These are phyloP conservation scores for Thymelicus lineola DNA, from an alignment of 2,888 invertebrate genomes.

Conservation along the genomic window DNA sequence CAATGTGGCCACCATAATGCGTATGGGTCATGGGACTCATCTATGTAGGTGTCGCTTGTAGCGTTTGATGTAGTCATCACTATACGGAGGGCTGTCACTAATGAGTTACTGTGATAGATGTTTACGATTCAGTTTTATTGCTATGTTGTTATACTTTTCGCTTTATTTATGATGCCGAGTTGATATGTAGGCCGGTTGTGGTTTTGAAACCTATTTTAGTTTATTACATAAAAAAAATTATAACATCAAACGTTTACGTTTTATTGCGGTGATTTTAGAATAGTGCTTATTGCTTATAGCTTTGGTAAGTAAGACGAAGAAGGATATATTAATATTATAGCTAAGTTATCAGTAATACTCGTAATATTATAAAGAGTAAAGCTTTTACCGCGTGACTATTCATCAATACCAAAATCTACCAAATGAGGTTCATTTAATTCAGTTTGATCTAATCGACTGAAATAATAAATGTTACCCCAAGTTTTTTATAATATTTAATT, in stretches of 20 bases:
- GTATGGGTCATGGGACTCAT: no score
- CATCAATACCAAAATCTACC: no score
- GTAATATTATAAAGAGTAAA: no score
- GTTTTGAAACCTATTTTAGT: conserved; percentile 18
- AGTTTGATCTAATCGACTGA: no score
- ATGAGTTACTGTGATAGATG: conserved; percentile 50
- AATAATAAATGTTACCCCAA: no score
- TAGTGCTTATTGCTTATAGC: not conserved
- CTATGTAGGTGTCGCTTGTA: conserved; percentile 14
- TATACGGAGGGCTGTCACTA: conserved; percentile 46
- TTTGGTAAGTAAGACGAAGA: no score
- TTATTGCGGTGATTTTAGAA: not conserved
- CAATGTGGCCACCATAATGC: no score
- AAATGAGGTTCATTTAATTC: no score
- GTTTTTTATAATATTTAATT: no score
- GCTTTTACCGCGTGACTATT: no score
- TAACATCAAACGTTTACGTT: not conserved
- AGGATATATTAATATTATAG: no score
- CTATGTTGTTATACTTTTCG: conserved; percentile 46
- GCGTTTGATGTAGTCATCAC: conserved; percentile 43
- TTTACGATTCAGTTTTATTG: conserved; percentile 49
- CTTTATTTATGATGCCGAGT: conserved; percentile 41
- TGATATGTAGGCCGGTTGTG: conserved; percentile 40
- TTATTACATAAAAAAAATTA: not conserved
- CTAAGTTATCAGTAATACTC: no score